Evolutionary conservation across 2,888 invertebrate genomes (phyloP).

Genomic region (Bursaphelenchus okinawaensis): DNA sequence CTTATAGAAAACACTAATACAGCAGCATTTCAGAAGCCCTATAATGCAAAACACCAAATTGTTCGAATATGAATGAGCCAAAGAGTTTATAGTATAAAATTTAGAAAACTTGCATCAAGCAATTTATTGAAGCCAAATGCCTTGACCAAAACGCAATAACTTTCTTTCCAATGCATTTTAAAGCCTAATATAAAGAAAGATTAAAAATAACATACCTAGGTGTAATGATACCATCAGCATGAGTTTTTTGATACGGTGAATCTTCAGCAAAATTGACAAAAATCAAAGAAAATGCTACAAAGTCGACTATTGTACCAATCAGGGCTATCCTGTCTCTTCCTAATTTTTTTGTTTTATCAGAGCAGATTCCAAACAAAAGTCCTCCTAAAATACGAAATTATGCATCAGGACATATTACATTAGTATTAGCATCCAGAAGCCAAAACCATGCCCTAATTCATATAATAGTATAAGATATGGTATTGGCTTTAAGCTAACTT

Average conservation of each 20-base stretch:
- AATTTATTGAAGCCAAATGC: too few species aligned
- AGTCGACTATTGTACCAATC: conserved; percentile 27
- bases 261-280: conserved; percentile 30
- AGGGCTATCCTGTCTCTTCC: conserved; percentile 27
- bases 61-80: too few species aligned
- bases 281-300: conserved; percentile 18
- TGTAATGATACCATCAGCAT: conserved; percentile 17
- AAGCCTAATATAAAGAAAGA: not conserved
- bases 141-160: not conserved
- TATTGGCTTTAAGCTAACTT: too few species aligned
- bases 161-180: not conserved
- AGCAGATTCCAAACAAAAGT: conserved; percentile 21
- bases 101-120: too few species aligned
- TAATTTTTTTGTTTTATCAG: conserved; percentile 12
- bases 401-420: too few species aligned
- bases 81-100: too few species aligned
- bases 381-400: conserved; percentile 9
- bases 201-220: conserved; percentile 24
- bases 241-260: conserved; percentile 27
- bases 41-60: too few species aligned
- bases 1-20: too few species aligned
- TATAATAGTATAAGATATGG: too few species aligned
- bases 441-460: too few species aligned
- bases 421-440: not conserved
- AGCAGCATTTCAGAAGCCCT: too few species aligned